Base-by-base conservation (phyloP, 2,888 invertebrate genomes). In the Leptopilina syphax region DNA sequence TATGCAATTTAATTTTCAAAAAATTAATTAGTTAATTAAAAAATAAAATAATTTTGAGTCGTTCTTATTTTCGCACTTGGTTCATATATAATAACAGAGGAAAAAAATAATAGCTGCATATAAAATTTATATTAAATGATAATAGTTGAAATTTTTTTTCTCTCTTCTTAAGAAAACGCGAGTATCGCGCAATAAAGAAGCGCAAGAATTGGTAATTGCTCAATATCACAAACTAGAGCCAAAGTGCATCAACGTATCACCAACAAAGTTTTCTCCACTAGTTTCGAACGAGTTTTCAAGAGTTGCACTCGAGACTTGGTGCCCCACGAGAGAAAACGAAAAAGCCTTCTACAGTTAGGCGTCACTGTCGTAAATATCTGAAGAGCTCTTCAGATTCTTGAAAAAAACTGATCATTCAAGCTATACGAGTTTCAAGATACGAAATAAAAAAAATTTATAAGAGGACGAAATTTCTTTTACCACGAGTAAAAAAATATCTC, bases 271-370 rank as follows among this genome's bases (percentile, higher is more conserved):
- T 70, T 50, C 13, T 24, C 13, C 13, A 27, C 68, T 70, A 70
- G 68, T 70, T 70, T 70, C 24, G 70, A 70, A 70, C 54, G 70
- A 70, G 57, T 73, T 73, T 73, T 73, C 34, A 60, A 73, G 44
- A 44, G 73, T 57, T 57, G 73, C 73, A 57, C 57, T 73, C 34
- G 34, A 73, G 73, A 73, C 57, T 73, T 57, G 27, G 57, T 54
- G 57, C 57, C 57, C 73, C 57, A 41, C n/a, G 73, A 73, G 41
- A 34, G 41, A 34, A 57, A 18, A 73, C 13, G 73, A 13, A 57
- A 57, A 73, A 60, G 73, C n/a, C 54, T 70, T 27, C 70, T 13
- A 12, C 54, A 8, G n/a, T 34, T 9, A n/a, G n/a, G 73, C 34
- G 73, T 73, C 54, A 73, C 18, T 4, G 73, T 73, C 73, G 57